A percentile compares a stretch with the other conserved stretches of the same genome.
phyloP scores from a whole-genome alignment of 2,797 vertebrate genomes.

The Etheostoma perlongum region DNA sequence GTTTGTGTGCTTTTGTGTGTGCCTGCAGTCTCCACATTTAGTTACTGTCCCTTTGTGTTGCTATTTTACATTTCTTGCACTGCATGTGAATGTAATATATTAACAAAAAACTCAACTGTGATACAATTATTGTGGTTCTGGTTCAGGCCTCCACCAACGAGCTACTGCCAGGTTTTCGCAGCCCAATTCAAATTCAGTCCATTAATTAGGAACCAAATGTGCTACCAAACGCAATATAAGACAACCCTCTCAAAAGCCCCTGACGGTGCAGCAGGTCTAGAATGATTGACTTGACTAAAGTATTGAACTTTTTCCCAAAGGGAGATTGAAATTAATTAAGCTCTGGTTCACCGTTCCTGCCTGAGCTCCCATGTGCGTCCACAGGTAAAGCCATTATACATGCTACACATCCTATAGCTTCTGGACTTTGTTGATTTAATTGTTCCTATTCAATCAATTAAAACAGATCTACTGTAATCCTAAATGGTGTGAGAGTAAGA shows the following conservation, averaged over 20 bases:
- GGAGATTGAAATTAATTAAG: slow-evolving; percentile 66
- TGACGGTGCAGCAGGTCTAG: slow-evolving; percentile 34
- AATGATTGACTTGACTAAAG: slow-evolving; percentile 61
- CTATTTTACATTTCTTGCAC: slow-evolving; percentile 33
- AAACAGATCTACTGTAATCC: slow-evolving; percentile 4
- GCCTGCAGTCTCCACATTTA: not conserved
- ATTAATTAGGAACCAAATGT: slow-evolving; percentile 62
- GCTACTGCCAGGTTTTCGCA: slow-evolving; percentile 36
- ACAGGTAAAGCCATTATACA: slow-evolving; percentile 45
- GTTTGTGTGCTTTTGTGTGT: not conserved
- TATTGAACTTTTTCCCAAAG: slow-evolving; percentile 60
- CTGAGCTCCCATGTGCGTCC: slow-evolving; percentile 40
- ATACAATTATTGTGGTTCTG: slow-evolving; percentile 40
- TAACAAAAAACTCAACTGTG: slow-evolving; percentile 35
- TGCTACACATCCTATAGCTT: slow-evolving; percentile 27
- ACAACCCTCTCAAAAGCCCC: slow-evolving; percentile 21
- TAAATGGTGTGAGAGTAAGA: not conserved
- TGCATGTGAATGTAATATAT: slow-evolving; percentile 28
- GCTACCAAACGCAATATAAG: slow-evolving; percentile 51
- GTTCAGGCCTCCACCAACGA: slow-evolving; percentile 26
- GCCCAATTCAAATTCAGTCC: slow-evolving; percentile 36
- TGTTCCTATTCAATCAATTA: slow-evolving; percentile 35
- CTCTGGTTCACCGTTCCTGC: slow-evolving; percentile 26
- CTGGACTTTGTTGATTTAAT: slow-evolving; percentile 46
- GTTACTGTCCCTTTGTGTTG: slow-evolving; percentile 16